Evolutionary conservation across 1,140 invertebrate species (phyloP).

Genomic region (Aphaenogaster rudis): DNA sequence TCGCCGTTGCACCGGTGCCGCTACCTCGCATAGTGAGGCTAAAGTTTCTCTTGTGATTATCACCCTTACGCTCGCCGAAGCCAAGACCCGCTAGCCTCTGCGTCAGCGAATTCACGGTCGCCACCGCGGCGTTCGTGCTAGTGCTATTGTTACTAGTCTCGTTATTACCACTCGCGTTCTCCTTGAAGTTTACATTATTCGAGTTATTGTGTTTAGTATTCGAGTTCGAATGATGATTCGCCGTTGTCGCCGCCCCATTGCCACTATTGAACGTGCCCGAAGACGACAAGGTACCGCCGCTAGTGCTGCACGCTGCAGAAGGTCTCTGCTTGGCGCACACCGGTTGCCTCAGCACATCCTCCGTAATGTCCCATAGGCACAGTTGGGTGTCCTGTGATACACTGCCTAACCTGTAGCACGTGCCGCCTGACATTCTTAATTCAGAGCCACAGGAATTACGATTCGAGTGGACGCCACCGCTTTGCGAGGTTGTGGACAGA

Average conservation of each 20-base stretch:
- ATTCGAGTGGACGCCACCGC: conserved; percentile 81
- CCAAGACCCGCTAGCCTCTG: conserved; percentile 89
- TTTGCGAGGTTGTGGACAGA: conserved; percentile 82
- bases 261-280: conserved; percentile 84
- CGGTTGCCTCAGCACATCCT: conserved; percentile 94
- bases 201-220: conserved; percentile 83
- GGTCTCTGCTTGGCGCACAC: conserved; percentile 86
- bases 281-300: conserved; percentile 75
- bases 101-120: conserved; percentile 89
- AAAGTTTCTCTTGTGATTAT: conserved; percentile 93
- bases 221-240: conserved; percentile 78
- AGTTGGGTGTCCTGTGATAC: conserved; percentile 99
- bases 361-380: conserved; percentile 99
- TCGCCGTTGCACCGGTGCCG: conserved; percentile 66
- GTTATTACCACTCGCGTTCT: conserved; percentile 78
- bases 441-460: conserved; percentile 88
- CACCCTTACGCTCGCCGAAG: conserved; percentile 90
- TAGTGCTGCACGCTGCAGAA: conserved; percentile 79
- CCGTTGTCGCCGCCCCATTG: conserved; percentile 80
- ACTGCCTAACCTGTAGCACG: conserved; percentile 96
- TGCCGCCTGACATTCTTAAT: conserved; percentile 87
- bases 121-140: conserved; percentile 82
- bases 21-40: conserved; percentile 88
- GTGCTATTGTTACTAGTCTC: conserved; percentile 78
- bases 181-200: conserved; percentile 82